phyloP scores from a whole-genome alignment of 2,888 invertebrate species.

The Chironomus riparius region DNA sequence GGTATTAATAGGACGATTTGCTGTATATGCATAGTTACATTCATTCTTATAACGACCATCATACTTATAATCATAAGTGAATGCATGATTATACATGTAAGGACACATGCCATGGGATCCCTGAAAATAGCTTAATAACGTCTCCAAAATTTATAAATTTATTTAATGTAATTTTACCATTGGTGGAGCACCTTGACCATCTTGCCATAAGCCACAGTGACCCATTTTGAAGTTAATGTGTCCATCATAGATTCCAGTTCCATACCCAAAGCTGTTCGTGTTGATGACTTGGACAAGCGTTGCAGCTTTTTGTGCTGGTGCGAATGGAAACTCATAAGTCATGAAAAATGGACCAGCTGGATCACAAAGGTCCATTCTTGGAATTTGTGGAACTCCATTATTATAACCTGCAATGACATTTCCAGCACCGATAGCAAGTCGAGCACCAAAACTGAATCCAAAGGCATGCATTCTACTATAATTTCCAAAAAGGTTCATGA shows the following conservation, averaged over 20 bases:
- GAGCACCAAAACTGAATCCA: constrained; percentile 32
- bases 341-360: constrained; percentile 33
- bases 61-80: no score
- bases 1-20: no score
- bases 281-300: constrained; percentile 35
- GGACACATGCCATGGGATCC: no score
- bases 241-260: constrained; percentile 35
- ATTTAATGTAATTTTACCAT: background rate
- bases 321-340: constrained; percentile 31
- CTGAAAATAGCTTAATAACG: no score
- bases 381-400: constrained; percentile 29
- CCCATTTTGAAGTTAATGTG: constrained; percentile 34
- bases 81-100: no score
- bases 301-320: constrained; percentile 37
- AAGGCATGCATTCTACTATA: constrained; percentile 30
- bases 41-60: no score
- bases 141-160: background rate
- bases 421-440: constrained; percentile 32
- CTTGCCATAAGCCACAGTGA: constrained; percentile 32
- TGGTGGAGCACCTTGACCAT: background rate
- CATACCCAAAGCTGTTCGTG: constrained; percentile 31
- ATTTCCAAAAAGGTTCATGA: constrained; percentile 29
- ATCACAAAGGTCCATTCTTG: constrained; percentile 32
- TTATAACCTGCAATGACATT: constrained; percentile 30
- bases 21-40: no score